Conservation (phyloP, 2,113 vertebrate species). For the Trichechus manatus region DNA sequence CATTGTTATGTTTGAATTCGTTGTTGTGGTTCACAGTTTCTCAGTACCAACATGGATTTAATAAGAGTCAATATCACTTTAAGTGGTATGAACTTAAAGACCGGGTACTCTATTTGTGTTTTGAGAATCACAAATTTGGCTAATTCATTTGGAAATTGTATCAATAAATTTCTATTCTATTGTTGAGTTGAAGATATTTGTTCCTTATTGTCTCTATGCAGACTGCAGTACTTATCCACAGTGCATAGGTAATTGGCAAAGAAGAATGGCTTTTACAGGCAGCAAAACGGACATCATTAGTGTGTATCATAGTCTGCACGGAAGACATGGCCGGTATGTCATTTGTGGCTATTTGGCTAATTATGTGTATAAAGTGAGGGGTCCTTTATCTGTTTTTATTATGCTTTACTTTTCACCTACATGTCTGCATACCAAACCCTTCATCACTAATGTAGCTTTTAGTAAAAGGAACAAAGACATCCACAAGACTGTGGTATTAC, state of each 20-base stretch:
- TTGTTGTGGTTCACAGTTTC: neutral
- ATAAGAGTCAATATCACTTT: neutral
- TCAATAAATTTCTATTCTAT: slow-evolving; percentile 29
- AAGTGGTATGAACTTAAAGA: slow-evolving; percentile 35
- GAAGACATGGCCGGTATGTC: neutral
- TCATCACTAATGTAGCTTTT: neutral
- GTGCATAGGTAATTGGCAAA: slow-evolving; percentile 49
- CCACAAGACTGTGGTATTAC: neutral
- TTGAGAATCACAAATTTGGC: neutral
- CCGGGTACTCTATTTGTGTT: neutral
- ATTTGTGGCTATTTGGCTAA: neutral
- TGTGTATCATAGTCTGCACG: neutral
- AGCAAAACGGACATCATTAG: slow-evolving; percentile 38
- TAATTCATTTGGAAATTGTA: neutral
- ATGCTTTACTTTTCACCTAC: slow-evolving; percentile 4
- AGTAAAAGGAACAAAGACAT: neutral
- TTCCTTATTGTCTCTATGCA: slow-evolving; percentile 54
- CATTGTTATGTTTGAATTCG: neutral
- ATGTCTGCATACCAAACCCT: neutral
- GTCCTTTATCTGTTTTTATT: neutral
- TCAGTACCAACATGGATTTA: neutral
- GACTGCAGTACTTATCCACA: neutral
- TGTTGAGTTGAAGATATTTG: slow-evolving; percentile 17
- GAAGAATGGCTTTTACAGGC: slow-evolving; percentile 35
- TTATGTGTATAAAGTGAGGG: neutral